Conservation (phyloP, 2,113 vertebrate genomes). For the Scolopax mira region DNA sequence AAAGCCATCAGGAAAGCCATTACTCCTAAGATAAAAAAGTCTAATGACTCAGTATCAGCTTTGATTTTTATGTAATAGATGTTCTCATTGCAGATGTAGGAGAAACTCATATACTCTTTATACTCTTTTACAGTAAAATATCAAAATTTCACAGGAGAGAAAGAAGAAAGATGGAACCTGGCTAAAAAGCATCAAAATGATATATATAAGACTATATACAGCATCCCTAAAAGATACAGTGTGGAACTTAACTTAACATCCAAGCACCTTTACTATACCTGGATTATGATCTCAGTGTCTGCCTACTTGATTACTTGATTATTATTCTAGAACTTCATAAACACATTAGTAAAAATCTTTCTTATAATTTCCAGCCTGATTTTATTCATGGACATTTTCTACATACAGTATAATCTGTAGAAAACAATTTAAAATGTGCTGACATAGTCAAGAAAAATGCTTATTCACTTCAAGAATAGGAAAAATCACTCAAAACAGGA, state of each 20-base stretch:
- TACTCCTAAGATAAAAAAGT: not conserved
- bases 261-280: not conserved
- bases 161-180: not conserved
- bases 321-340: not conserved
- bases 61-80: not conserved
- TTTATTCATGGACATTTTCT: not conserved
- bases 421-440: not conserved
- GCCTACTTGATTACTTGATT: not conserved
- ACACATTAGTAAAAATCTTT: not conserved
- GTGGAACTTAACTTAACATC: accelerated
- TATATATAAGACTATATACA: not conserved
- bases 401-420: not conserved
- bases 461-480: not conserved
- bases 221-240: not conserved
- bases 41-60: not conserved
- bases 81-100: not conserved
- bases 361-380: not conserved
- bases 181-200: not conserved
- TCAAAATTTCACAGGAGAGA: not conserved
- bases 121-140: not conserved
- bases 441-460: not conserved
- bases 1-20: not conserved
- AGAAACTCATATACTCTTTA: not conserved
- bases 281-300: not conserved
- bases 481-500: not conserved